Evolutionary conservation across 2,113 vertebrate genomes (phyloP), one percentile per base, ranked within the genome.

Genomic region (Beaufortia kweichowensis): DNA sequence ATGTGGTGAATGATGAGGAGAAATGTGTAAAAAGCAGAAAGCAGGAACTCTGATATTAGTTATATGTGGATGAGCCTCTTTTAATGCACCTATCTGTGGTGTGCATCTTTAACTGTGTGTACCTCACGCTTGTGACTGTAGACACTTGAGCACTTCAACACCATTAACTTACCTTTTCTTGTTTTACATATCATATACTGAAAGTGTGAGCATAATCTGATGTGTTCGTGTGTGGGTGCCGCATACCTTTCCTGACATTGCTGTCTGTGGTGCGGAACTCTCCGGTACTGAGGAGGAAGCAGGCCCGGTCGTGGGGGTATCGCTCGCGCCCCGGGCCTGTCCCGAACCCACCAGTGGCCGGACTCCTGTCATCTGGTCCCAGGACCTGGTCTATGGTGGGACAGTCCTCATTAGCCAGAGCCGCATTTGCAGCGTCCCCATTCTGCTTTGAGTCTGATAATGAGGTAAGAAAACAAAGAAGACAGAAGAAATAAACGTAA

Each of bases 381-480:
- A 98, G 92, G 84, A 96, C 96, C 92, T 98, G 96, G 93, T 99
- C 96, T 86, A 99, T 98, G 90, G 94, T 96, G 88, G 97, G 97
- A 88, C 97, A 99, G 94, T 99, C 97, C 94, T 98, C 97, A 56
- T 99, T 98, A 90, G 96, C 97, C 92, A 99, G 92, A 83, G 97
- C 96, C 63, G 97, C 95, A 66, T 95, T 98, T 87, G 96, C 94
- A 73, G 96, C 95, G 69, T 98, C 96, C 64, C 97, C 97, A 78
- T 99, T 99, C 92, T 95, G 95, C 93, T 99, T 99, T 84, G 96
- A 96, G 92, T 98, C 96, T 98, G 71, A 23, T 11, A 56, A 46
- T 17, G 33, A 2, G 39, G 46, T 50, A 59, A 41, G n/a, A 48
- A 35, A 28, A 33, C 46, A 46, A 66, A n/a, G 50, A 63, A 26